A percentile compares a stretch with the other conserved stretches of the same genome.
These are phyloP conservation scores for Drosophila robusta DNA, from an alignment of 2,888 invertebrate species.

Conservation along the genomic window DNA sequence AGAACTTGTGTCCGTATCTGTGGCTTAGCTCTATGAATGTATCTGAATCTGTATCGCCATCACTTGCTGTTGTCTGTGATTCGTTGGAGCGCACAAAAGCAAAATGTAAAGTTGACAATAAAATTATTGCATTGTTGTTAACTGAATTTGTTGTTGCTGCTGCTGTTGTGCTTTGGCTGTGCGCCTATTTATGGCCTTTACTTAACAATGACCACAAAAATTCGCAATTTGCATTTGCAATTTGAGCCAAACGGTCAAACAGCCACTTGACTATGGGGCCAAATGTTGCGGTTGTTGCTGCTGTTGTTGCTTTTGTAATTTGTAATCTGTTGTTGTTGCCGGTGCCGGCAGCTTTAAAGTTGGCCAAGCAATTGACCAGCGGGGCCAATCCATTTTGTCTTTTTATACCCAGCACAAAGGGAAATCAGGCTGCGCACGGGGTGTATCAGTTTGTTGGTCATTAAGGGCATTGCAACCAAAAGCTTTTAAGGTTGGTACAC, in stretches of 20 bases:
- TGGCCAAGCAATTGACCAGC: conserved; percentile 70
- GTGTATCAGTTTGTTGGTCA: conserved; percentile 4
- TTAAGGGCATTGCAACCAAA: too few relatives aligned
- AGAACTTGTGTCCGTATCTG: conserved; percentile 14
- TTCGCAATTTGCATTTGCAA: conserved; percentile 76
- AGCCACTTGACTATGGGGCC: conserved; percentile 53
- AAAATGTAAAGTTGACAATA: conserved; percentile 70
- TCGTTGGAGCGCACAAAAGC: conserved; percentile 34
- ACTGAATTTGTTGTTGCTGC: conserved; percentile 30
- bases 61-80: conserved; percentile 14
- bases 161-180: conserved; percentile 29
- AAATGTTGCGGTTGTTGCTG: conserved; percentile 22
- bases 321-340: conserved; percentile 26
- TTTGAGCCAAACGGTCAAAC: conserved; percentile 65
- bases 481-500: too few relatives aligned
- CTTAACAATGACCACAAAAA: conserved; percentile 79
- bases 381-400: conserved; percentile 45
- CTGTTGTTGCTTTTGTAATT: conserved; percentile 46
- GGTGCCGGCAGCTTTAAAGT: conserved; percentile 61
- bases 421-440: conserved; percentile 14
- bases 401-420: conserved; percentile 25
- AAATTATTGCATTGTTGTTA: conserved; percentile 70
- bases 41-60: conserved; percentile 22
- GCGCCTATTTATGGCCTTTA: conserved; percentile 73
- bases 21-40: conserved; percentile 10